Base-by-base conservation (phyloP, 2,888 invertebrate species). In the Agrotis ipsilon region DNA sequence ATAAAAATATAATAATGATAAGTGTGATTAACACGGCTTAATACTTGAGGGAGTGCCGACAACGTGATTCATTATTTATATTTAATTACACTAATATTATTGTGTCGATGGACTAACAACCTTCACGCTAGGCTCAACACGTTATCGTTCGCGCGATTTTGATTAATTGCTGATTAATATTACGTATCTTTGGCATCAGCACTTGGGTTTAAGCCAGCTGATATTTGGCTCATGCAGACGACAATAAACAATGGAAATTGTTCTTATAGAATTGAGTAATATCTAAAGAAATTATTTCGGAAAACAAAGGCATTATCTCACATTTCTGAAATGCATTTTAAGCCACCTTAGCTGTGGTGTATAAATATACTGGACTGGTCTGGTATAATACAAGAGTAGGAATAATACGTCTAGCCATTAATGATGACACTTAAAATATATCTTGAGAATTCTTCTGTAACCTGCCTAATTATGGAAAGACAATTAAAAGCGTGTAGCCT, bases 61-160 rank as follows among this genome's bases (percentile, higher is more conserved):
- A 51, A 21, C 51, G 59, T 45, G 54, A 72, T 72, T 59, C 46
- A 72, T 81, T 64, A 61, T 57, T 60, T 61, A 58, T 75, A 68
- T 68, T 57, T 75, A 54, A 64, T 76, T 75, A 62, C 69, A 64
- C 63, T 59, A 80, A 76, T 80, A 69, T 81, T 65, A 58, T 54
- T 65, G 46, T 81, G 49, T 64, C 48, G n/a, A 77, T 70, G 58
- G 24, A 69, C 69, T n/a, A n/a, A 51, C 54, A 71, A 71, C 64
- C 68, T 75, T 66, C 60, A 67, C 27, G 48, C 51, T 67, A 62
- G 49, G 51, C 43, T 32, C 43, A 61, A 62, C 70, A 59, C 52
- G 49, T 65, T 57, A 75, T 76, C 59, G 54, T 27, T 77, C 24
- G 70, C 46, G 32, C 69, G 55, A 69, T 77, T 62, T 68, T 61